Evolutionary conservation across 2,797 vertebrate genomes (phyloP).

Genomic region (Cuniculus paca): DNA sequence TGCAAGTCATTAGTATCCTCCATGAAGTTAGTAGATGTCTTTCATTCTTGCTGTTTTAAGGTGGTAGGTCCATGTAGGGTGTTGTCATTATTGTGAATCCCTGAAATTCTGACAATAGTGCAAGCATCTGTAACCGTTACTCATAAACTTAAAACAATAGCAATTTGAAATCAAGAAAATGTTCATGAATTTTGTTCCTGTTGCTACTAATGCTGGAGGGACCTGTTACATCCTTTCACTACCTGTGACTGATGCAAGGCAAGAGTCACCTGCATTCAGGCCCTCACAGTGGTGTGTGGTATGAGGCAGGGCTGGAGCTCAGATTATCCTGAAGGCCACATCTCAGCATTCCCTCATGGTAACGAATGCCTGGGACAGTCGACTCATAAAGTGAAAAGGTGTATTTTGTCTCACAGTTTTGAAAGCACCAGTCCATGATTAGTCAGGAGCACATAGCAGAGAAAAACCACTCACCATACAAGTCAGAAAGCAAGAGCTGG

Average conservation of each 20-base stretch:
- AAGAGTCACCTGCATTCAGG: neutral
- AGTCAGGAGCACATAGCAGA: too few species aligned
- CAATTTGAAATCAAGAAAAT: neutral
- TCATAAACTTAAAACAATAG: constrained; percentile 51
- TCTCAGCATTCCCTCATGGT: neutral
- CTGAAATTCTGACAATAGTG: neutral
- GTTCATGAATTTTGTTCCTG: neutral
- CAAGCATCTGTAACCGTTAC: neutral
- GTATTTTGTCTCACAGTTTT: neutral
- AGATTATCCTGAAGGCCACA: too few species aligned
- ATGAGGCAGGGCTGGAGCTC: neutral
- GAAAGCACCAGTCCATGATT: neutral
- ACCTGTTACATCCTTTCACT: neutral
- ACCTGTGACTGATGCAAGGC: neutral
- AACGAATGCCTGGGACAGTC: neutral
- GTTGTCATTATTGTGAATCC: neutral
- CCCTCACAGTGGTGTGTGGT: neutral
- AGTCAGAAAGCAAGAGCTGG: too few species aligned
- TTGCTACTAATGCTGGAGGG: neutral
- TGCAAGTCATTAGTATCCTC: neutral
- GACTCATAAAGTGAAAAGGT: neutral
- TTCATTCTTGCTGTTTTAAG: neutral
- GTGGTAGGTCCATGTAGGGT: neutral
- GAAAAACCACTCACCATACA: neutral
- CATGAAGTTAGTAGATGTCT: neutral